Base-by-base conservation (phyloP, 2,113 vertebrate genomes). In the Corythoichthys intestinalis region DNA sequence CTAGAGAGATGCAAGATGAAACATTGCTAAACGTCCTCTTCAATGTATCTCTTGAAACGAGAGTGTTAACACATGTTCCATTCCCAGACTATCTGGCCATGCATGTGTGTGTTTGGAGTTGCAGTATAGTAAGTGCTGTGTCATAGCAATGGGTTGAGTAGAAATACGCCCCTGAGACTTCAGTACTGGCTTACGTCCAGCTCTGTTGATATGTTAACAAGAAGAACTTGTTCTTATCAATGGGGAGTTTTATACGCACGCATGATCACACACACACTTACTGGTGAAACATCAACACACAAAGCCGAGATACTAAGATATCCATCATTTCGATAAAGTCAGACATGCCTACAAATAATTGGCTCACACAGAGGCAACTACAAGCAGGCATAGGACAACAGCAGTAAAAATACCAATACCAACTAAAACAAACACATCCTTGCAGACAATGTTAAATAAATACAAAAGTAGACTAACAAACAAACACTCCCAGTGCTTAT, bases 141-240 rank as follows among this genome's bases (percentile, higher is more conserved):
- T 86, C 70, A 74, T 77, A 76, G 75, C 70, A 6, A 20, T 74
- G 78, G 84, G 74, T 76, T 84, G 83, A 77, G 78, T 65, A 74
- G 75, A 73, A 88, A 78, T 80, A 79, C 71, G 57, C 85, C 82
- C 84, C 84, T 63, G 76, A 73, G 90, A 87, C 70, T 76, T 65
- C 58, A 79, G 59, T 0, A 0, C 74, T 90, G 89, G 88, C 87
- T 70, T 17, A 5, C 11, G 69, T 79, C 87, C 90, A 91, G 69
- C 70, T 77, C 74, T 5, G 60, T 88, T 86, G 86, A 89, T 90
- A 91, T 70, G 78, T 82, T 88, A 90, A 92, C 91, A 91, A 90
- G 89, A 90, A 90, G 88, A 91, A 90, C 91, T 91, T 91, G 90
- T 92, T 91, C 89, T 86, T 86, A 89, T 92, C 89, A 92, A 92